phyloP scores from a whole-genome alignment of 2,113 vertebrate genomes.

The Amphiprion percula region DNA sequence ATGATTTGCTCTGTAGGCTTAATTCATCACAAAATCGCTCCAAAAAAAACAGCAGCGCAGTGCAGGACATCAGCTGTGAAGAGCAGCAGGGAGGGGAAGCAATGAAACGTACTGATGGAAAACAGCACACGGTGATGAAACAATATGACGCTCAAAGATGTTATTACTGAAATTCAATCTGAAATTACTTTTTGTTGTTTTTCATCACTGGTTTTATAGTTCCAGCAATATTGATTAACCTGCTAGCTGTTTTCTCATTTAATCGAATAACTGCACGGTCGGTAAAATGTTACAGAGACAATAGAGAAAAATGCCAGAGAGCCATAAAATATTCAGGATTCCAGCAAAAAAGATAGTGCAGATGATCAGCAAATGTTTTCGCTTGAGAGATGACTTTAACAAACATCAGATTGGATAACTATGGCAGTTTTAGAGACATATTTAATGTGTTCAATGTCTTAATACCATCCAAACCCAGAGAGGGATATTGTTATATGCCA shows the following conservation, averaged over 20 bases:
- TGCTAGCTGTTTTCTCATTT: too few species aligned
- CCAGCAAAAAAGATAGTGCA: too few species aligned
- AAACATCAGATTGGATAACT: background rate
- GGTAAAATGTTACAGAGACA: too few species aligned
- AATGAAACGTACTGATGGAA: conserved; percentile 6
- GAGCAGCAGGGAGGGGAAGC: background rate
- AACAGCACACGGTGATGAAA: background rate
- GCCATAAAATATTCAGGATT: too few species aligned
- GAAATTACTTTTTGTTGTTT: background rate
- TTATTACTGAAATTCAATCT: conserved; percentile 1
- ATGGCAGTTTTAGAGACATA: background rate
- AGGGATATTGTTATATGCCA: background rate
- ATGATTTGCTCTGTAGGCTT: conserved; percentile 17
- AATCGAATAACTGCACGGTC: too few species aligned
- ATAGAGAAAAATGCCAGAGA: too few species aligned
- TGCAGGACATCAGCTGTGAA: background rate
- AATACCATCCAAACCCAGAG: conserved; percentile 1
- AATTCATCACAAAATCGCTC: conserved; percentile 29
- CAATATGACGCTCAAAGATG: conserved; percentile 4
- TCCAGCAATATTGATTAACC: too few species aligned
- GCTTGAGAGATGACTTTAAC: background rate
- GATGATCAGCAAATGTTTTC: too few species aligned
- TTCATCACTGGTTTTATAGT: background rate
- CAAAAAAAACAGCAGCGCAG: background rate
- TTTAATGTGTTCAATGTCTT: background rate